Percentiles rank a stretch among this genome's conserved stretches.
Evolutionary conservation across 2,797 vertebrate genomes (phyloP).

Genomic region (Mormyrops boulengeri): DNA sequence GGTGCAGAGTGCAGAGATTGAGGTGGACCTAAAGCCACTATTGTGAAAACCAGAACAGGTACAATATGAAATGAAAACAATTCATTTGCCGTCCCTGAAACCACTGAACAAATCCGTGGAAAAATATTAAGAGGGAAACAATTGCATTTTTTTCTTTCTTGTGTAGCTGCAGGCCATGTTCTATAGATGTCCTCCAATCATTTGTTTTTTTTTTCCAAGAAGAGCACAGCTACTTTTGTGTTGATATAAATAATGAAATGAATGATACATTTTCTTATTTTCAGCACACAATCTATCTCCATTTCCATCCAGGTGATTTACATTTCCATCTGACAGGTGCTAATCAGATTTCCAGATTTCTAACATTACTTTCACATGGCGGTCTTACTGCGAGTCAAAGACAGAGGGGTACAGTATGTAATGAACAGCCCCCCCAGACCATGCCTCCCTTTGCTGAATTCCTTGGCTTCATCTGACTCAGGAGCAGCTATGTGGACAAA

Average conservation of each 20-base stretch:
- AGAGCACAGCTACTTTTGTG: background rate
- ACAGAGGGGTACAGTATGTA: background rate
- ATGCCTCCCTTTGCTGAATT: background rate
- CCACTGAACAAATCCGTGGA: background rate
- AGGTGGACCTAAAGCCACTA: background rate
- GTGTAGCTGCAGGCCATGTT: background rate
- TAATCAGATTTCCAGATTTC: background rate
- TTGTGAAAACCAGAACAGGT: background rate
- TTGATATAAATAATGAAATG: background rate
- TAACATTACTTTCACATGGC: background rate
- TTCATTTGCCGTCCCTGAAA: background rate
- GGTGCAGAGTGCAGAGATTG: background rate
- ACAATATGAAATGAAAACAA: constrained; percentile 7
- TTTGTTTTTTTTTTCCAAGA: background rate
- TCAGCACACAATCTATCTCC: background rate
- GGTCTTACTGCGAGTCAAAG: background rate
- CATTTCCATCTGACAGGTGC: background rate
- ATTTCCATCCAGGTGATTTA: background rate
- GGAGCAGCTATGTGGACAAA: background rate
- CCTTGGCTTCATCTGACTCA: background rate
- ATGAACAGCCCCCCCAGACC: background rate
- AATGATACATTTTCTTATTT: background rate
- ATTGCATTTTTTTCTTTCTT: background rate
- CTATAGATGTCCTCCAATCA: background rate
- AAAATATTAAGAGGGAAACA: background rate